These are phyloP conservation scores for Dasyurus viverrinus DNA, from an alignment of 2,113 vertebrate species.

Conservation along the genomic window DNA sequence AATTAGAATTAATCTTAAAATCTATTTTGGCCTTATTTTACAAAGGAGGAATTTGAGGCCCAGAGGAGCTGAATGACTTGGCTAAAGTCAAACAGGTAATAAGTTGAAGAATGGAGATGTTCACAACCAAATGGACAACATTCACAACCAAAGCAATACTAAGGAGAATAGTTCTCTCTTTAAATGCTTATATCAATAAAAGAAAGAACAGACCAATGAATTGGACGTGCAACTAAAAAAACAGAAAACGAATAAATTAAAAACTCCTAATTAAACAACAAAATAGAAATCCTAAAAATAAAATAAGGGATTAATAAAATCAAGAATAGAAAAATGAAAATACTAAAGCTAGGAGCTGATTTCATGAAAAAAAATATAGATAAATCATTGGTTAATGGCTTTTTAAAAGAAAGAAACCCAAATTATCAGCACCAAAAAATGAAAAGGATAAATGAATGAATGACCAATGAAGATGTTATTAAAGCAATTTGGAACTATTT, in stretches of 20 bases:
- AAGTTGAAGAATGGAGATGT: neutral
- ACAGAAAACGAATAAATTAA: neutral
- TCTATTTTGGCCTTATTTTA: neutral
- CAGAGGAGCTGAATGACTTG: neutral
- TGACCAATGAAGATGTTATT: neutral
- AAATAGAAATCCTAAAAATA: neutral
- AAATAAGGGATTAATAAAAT: neutral
- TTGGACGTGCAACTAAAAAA: neutral
- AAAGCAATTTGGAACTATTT: neutral
- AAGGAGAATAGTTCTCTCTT: neutral
- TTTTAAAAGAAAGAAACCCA: neutral
- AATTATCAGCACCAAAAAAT: neutral
- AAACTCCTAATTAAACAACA: neutral
- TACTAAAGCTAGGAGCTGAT: neutral
- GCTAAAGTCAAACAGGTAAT: neutral
- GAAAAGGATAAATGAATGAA: neutral
- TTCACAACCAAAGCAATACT: neutral
- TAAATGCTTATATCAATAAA: neutral
- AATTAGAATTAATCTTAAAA: neutral
- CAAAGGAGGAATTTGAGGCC: neutral
- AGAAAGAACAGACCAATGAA: neutral
- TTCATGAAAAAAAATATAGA: neutral
- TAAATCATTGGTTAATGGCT: neutral
- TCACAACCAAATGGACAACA: neutral
- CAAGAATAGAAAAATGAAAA: neutral